phyloP scores from a whole-genome alignment of 2,888 invertebrate species.

The Rotaria macrura region DNA sequence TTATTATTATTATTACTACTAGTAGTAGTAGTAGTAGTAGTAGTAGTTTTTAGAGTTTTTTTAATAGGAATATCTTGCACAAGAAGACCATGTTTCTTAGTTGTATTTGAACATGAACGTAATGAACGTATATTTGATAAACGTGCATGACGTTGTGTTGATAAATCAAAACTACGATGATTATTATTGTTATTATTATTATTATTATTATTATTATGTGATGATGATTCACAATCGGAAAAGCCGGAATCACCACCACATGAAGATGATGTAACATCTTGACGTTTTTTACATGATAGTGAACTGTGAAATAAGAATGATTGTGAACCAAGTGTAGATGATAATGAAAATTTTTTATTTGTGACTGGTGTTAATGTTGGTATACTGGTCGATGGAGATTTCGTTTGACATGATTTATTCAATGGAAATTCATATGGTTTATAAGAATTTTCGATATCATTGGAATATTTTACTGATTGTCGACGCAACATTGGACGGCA shows the following conservation, averaged over 20 bases:
- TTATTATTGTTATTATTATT: background rate
- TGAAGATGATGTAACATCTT: background rate
- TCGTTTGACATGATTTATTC: background rate
- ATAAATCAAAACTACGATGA: background rate
- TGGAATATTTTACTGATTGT: background rate
- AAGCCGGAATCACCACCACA: slow-evolving; percentile 15
- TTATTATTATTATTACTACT: too few relatives aligned
- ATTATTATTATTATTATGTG: background rate
- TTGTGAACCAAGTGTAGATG: background rate
- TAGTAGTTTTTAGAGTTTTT: background rate
- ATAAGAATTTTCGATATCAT: background rate
- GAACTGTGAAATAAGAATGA: background rate
- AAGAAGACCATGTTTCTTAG: background rate
- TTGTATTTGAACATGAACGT: background rate
- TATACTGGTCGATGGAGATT: background rate
- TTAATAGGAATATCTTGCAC: background rate
- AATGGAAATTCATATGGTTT: background rate
- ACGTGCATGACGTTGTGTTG: background rate
- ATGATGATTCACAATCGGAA: background rate
- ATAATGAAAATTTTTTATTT: background rate
- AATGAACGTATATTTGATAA: background rate
- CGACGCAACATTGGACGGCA: slow-evolving; percentile 20
- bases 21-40: too few relatives aligned
- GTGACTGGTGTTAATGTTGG: background rate
- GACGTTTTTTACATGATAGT: background rate